These are phyloP conservation scores for Agrotis clavis DNA, from an alignment of 2,888 invertebrate genomes.

Conservation along the genomic window DNA sequence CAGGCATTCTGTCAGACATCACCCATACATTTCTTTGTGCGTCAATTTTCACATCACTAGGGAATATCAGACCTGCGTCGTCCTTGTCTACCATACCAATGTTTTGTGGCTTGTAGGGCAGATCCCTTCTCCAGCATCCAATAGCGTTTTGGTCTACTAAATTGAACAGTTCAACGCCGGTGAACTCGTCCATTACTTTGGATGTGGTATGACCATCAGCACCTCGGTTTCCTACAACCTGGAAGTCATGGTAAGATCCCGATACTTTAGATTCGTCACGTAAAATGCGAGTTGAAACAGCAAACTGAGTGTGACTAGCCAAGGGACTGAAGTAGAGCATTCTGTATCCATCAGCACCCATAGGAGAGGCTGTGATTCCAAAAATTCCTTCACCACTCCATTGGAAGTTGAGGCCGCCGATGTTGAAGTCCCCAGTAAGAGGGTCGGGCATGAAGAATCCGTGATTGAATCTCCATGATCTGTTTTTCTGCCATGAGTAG, in stretches of 20 bases:
- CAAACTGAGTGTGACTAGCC: conserved; percentile 95
- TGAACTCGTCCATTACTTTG: conserved; percentile 93
- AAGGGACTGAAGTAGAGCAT: conserved; percentile 95
- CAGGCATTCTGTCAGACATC: conserved; percentile 95
- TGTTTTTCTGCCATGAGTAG: conserved; percentile 94
- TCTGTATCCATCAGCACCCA: conserved; percentile 93
- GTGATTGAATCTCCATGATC: conserved; percentile 95
- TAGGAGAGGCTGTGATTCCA: conserved; percentile 94
- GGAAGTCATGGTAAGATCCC: conserved; percentile 94
- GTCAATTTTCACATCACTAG: conserved; percentile 95
- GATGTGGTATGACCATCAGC: conserved; percentile 93
- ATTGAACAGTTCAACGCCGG: conserved; percentile 94
- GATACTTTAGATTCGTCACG: conserved; percentile 93
- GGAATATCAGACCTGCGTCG: conserved; percentile 94
- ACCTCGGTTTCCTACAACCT: conserved; percentile 92
- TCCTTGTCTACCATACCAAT: conserved; percentile 94
- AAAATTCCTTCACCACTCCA: conserved; percentile 96
- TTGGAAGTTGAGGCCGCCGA: conserved; percentile 95
- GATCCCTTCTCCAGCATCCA: conserved; percentile 95
- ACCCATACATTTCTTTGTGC: conserved; percentile 94
- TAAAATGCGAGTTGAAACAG: conserved; percentile 94
- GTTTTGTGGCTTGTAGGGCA: conserved; percentile 92
- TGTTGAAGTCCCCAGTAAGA: conserved; percentile 94
- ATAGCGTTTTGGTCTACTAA: conserved; percentile 95
- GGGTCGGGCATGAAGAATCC: conserved; percentile 96